Conservation (phyloP, 2,797 vertebrate species). For the Chelon auratus region DNA sequence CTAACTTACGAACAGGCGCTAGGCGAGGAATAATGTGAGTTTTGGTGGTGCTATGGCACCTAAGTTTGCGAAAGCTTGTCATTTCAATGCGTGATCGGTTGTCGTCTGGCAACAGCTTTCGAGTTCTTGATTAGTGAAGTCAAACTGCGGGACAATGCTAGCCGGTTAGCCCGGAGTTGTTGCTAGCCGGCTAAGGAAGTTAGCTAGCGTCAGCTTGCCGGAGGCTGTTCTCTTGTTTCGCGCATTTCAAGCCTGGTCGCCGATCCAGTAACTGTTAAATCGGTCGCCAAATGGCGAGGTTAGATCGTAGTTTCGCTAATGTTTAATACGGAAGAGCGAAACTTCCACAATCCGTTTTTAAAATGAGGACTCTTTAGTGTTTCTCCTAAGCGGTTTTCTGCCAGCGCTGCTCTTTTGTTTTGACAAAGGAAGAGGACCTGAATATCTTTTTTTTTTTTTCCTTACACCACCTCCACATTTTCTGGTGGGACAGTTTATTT, state of each 20-base stretch:
- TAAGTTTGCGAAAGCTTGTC: rapidly evolving
- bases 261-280: conserved; percentile 22
- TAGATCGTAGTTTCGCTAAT: too few relatives aligned
- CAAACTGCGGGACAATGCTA: conserved; percentile 36
- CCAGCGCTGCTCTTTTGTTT: conserved; percentile 73
- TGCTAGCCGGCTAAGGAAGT: conserved; percentile 76
- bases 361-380: conserved; percentile 43
- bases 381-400: conserved; percentile 42
- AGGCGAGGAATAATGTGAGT: conserved; percentile 4
- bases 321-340: not conserved
- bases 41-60: not conserved
- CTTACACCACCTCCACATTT: conserved; percentile 6
- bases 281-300: not conserved
- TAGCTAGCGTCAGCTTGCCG: conserved; percentile 66
- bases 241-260: conserved; percentile 64
- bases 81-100: rapidly evolving
- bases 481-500: conserved; percentile 22
- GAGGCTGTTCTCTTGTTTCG: conserved; percentile 65
- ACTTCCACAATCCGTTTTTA: not conserved
- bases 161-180: conserved; percentile 50
- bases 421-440: conserved; percentile 73
- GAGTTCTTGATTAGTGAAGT: not conserved
- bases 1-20: conserved; percentile 36
- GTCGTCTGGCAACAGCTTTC: not conserved
- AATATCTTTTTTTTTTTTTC: conserved; percentile 36